Evolutionary conservation across 2,113 vertebrate species (phyloP), one percentile per base, ranked within the genome.

Genomic region (Psilopogon haemacephalus): DNA sequence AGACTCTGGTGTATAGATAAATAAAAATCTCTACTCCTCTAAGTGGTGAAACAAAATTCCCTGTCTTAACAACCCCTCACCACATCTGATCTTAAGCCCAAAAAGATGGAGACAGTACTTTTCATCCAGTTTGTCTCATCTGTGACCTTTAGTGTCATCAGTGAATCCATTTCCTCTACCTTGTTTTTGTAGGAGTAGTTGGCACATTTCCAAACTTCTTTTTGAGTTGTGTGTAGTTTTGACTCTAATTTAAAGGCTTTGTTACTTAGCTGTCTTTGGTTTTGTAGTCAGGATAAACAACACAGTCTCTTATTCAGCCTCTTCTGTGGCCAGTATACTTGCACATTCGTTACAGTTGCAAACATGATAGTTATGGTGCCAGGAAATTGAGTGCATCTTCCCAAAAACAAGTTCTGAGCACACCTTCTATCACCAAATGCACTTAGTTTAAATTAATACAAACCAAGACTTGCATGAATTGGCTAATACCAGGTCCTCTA

Each of bases 271-370:
- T 75, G 1, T 81, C 44, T 11, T 24, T 64, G 11, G 0, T 46
- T 65, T 44, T 37, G 11, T 89, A 33, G 37, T 48, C 30, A 7
- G 69, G 59, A 50, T 28, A 28, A 80, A 76, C 9, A 80, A 76
- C 9, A 23, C 2, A 26, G 0, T 76, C 20, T 88, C 28, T 56
- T 81, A 32, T 64, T 65, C 35, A 72, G 58, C 33, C 28, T 78
- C 0, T 0, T 27, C 12, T 3, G 12, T 80, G 91, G 52, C 64
- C 71, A 64, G n/a, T 79, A n/a, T 1, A 0, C 42, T 70, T 79
- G 55, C 26, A 87, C 46, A 56, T 60, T 68, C 24, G 16, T 80
- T 89, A 32, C 13, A 64, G 6, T 50, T 86, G 60, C 8, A 6
- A 37, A 90, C 76, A 30, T 54, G 71, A 40, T 12, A 55, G 9